Evolutionary conservation across 2,113 vertebrate genomes (phyloP).

Genomic region (Cervus canadensis): DNA sequence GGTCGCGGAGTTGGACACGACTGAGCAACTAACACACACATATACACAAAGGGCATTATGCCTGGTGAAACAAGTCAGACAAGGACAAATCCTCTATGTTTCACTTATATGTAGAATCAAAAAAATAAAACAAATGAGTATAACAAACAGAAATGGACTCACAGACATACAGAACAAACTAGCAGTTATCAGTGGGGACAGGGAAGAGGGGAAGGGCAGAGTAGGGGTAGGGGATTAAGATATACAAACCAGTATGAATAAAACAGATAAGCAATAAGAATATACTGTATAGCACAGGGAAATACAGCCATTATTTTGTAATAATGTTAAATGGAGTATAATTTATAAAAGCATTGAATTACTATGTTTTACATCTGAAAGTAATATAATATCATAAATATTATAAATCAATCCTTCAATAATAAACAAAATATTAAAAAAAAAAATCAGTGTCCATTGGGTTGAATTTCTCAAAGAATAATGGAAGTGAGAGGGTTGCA

Average conservation of each 20-base stretch:
- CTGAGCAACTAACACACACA: too few species aligned
- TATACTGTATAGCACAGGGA: background rate
- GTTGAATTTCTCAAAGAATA: background rate
- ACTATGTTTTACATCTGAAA: background rate
- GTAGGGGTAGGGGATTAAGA: background rate
- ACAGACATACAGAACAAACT: background rate
- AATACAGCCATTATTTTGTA: background rate
- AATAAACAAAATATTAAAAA: background rate
- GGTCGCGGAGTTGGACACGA: too few species aligned
- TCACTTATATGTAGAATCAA: background rate
- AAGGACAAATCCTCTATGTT: background rate
- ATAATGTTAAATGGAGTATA: background rate
- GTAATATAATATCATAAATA: background rate
- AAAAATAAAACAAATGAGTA: background rate
- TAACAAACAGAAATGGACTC: background rate
- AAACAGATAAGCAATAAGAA: background rate
- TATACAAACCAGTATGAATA: background rate
- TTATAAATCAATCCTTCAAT: background rate
- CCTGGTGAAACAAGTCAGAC: background rate
- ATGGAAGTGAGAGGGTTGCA: background rate
- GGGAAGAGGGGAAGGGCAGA: background rate
- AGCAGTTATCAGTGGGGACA: background rate
- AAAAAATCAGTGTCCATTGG: background rate
- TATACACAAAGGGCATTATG: background rate
- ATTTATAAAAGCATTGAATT: background rate